Conservation (phyloP, 2,797 vertebrate genomes). For the Triplophysa yarkandensis region DNA sequence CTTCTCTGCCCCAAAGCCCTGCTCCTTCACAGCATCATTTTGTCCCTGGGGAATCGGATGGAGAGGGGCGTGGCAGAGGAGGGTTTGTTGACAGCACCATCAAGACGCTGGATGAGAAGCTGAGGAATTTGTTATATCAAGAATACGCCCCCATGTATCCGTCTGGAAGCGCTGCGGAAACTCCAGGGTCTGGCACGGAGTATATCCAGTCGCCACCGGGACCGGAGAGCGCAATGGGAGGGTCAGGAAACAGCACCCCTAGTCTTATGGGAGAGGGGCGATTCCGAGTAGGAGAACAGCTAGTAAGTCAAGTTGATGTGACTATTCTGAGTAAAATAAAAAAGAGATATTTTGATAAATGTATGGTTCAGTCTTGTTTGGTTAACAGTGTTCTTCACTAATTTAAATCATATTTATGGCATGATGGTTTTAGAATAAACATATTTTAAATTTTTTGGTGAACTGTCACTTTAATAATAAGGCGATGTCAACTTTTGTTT, state of each 20-base stretch:
- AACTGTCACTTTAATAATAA: not conserved
- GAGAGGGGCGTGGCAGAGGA: slow-evolving; percentile 84
- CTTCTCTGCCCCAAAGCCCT: slow-evolving; percentile 80
- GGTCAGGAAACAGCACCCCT: slow-evolving; percentile 77
- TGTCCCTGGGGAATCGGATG: slow-evolving; percentile 81
- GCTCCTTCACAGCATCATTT: slow-evolving; percentile 73
- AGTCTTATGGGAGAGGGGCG: slow-evolving; percentile 75
- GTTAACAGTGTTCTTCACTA: too few species aligned
- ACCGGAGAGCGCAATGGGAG: slow-evolving; percentile 72
- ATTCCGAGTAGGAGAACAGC: slow-evolving; percentile 75
- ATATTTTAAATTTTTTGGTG: too few species aligned
- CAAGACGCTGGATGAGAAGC: slow-evolving; percentile 94
- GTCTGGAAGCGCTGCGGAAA: slow-evolving; percentile 74
- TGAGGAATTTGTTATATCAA: slow-evolving; percentile 94
- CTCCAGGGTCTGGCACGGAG: slow-evolving; percentile 79
- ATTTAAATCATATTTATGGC: too few species aligned
- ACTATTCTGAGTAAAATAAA: not conserved
- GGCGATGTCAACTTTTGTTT: not conserved
- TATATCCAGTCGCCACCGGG: slow-evolving; percentile 84
- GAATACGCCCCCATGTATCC: slow-evolving; percentile 83
- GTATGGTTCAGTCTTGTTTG: too few species aligned
- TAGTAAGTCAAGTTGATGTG: slow-evolving; percentile 64
- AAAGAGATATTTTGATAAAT: too few species aligned
- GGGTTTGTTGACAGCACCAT: slow-evolving; percentile 95
- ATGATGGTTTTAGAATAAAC: too few species aligned